Evolutionary conservation across 2,888 invertebrate genomes (phyloP), one percentile per base, ranked within the genome.

Genomic region (Eugnorisma glareosa): DNA sequence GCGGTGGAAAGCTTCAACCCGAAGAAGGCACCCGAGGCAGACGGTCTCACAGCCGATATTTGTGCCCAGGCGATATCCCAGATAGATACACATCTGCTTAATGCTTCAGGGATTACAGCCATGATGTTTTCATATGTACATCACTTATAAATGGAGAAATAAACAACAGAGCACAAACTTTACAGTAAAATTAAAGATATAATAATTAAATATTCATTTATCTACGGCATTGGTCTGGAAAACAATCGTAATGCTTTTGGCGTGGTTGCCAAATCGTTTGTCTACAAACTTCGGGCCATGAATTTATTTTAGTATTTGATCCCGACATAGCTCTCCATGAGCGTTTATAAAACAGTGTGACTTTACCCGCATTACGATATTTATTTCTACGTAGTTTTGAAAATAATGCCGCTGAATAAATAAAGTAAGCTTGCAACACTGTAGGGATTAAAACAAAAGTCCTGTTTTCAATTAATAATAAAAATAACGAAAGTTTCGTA

Each of bases 241-340:
- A 88, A 87, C 85, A 83, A 88, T 84, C 77, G 69, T 75, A 72
- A 86, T 75, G 74, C 81, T 83, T 88, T 88, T 88, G 88, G 88
- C 88, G 67, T 61, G 81, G 76, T 73, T 84, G 89, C 87, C 88
- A 88, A 88, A 86, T 87, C 81, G 86, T 87, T 86, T 84, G 80
- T 84, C 86, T 88, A 81, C 82, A 82, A 87, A 87, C 73, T 81
- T 77, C 40, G 74, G 77, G 83, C 73, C 75, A 78, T 78, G 86
- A 86, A 82, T 87, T 84, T 82, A 82, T 86, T 88, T 87, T 72
- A 82, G 64, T 75, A 75, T 86, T 81, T 81, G 79, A 78, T 86
- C 77, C 79, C 79, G 66, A 73, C 72, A 77, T 76, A 79, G 67
- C 75, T 82, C 37, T 73, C 40, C 63, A 76, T 73, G 72, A 74